Evolutionary conservation across 2,113 vertebrate species (phyloP).

Genomic region (Alosa alosa): DNA sequence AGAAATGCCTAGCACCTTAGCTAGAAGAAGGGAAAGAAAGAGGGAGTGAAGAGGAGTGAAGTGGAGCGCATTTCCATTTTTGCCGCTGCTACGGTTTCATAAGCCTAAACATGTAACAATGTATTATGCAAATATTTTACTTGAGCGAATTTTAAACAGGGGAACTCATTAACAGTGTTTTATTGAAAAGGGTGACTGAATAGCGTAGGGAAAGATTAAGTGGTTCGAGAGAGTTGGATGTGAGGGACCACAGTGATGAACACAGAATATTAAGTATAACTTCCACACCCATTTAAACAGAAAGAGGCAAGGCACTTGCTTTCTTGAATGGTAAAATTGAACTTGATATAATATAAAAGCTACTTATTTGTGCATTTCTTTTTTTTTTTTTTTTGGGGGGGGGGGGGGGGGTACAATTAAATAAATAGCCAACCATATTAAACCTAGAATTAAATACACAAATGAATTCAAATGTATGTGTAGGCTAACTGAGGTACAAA

Average conservation of each 20-base stretch:
- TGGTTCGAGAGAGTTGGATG: constrained; percentile 59
- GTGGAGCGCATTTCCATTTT: constrained; percentile 11
- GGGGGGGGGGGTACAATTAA: no score
- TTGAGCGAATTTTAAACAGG: constrained; percentile 67
- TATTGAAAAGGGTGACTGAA: constrained; percentile 61
- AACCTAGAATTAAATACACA: neutral
- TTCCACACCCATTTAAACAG: constrained; percentile 49
- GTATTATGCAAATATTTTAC: constrained; percentile 68
- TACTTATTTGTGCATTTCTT: neutral
- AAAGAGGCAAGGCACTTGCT: constrained; percentile 24
- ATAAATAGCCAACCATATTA: neutral
- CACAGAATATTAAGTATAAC: constrained; percentile 66
- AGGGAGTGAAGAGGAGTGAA: constrained; percentile 4
- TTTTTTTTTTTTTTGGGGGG: neutral
- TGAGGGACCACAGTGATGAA: constrained; percentile 43
- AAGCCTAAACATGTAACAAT: constrained; percentile 59
- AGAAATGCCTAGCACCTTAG: neutral
- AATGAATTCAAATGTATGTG: neutral
- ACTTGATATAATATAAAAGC: neutral
- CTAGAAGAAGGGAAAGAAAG: neutral
- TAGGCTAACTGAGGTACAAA: neutral
- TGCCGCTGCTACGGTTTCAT: constrained; percentile 38
- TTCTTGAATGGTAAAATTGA: neutral
- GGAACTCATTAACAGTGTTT: constrained; percentile 68
- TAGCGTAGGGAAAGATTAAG: constrained; percentile 60